phyloP scores from a whole-genome alignment of 2,797 vertebrate genomes.

The Anniella stebbinsi region DNA sequence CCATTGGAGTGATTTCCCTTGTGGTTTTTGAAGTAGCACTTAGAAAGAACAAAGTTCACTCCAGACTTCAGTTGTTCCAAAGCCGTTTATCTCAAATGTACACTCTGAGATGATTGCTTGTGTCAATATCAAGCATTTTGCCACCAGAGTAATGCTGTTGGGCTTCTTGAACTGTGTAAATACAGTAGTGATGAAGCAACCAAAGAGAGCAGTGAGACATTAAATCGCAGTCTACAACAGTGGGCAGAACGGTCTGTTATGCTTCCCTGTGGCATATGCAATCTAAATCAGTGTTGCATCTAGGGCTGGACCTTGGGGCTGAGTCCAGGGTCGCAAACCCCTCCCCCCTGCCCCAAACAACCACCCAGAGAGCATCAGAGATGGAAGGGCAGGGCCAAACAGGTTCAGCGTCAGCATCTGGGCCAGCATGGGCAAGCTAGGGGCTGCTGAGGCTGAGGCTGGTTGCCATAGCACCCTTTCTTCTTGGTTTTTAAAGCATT shows the following conservation, averaged over 20 bases:
- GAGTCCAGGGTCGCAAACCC: too few relatives aligned
- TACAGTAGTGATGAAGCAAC: not conserved
- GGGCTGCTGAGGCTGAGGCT: too few relatives aligned
- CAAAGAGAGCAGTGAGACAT: not conserved
- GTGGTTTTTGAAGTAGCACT: constrained; percentile 75
- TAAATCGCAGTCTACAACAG: not conserved
- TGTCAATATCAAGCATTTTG: constrained; percentile 52
- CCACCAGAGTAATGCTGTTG: constrained; percentile 28
- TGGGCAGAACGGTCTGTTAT: not conserved
- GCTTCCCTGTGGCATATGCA: not conserved
- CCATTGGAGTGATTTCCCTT: constrained; percentile 73
- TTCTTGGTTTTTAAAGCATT: too few relatives aligned
- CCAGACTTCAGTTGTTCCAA: constrained; percentile 52
- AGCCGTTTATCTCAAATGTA: constrained; percentile 61
- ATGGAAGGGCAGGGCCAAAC: too few relatives aligned
- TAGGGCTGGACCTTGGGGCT: too few relatives aligned
- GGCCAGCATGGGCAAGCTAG: too few relatives aligned
- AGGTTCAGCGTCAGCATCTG: too few relatives aligned
- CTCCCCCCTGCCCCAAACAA: too few relatives aligned
- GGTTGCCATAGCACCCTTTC: too few relatives aligned
- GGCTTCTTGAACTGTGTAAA: not conserved
- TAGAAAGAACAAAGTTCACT: constrained; percentile 70
- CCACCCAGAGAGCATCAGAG: too few relatives aligned
- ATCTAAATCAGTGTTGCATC: too few relatives aligned
- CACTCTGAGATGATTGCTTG: constrained; percentile 50